Percentiles rank a stretch among this genome's conserved stretches.
These are phyloP conservation scores for Tetragonisca angustula DNA, from an alignment of 2,888 invertebrate genomes.

Conservation along the genomic window DNA sequence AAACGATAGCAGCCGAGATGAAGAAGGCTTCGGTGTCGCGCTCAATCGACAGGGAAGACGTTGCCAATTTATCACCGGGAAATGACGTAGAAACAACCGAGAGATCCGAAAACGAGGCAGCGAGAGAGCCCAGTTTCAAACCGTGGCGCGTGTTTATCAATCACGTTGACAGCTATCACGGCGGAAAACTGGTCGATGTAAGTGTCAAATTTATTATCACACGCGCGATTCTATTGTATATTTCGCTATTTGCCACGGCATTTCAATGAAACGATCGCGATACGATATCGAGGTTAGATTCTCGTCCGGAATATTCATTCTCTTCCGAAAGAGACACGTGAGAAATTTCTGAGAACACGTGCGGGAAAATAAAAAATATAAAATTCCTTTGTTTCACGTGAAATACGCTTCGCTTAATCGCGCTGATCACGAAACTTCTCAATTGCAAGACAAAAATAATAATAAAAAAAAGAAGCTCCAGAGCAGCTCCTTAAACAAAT, in stretches of 20 bases:
- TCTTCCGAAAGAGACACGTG: too few relatives aligned
- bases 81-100: background rate
- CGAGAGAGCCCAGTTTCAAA: slow-evolving; percentile 76
- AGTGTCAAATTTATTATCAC: slow-evolving; percentile 26
- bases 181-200: slow-evolving; percentile 84
- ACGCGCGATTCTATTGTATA: too few relatives aligned
- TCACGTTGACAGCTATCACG: slow-evolving; percentile 87
- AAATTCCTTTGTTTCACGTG: background rate
- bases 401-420: background rate
- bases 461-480: background rate
- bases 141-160: slow-evolving; percentile 87
- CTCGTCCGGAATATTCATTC: too few relatives aligned
- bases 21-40: background rate
- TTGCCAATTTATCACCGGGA: accelerated
- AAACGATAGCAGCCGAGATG: background rate
- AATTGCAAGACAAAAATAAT: background rate
- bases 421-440: background rate
- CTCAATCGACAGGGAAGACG: too few relatives aligned
- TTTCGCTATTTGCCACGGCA: too few relatives aligned
- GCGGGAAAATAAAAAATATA: too few relatives aligned
- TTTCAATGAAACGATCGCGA: too few relatives aligned
- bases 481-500: background rate
- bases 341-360: too few relatives aligned
- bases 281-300: too few relatives aligned
- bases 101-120: slow-evolving; percentile 9